Conservation (phyloP, 2,113 vertebrate genomes). For the Conger conger region DNA sequence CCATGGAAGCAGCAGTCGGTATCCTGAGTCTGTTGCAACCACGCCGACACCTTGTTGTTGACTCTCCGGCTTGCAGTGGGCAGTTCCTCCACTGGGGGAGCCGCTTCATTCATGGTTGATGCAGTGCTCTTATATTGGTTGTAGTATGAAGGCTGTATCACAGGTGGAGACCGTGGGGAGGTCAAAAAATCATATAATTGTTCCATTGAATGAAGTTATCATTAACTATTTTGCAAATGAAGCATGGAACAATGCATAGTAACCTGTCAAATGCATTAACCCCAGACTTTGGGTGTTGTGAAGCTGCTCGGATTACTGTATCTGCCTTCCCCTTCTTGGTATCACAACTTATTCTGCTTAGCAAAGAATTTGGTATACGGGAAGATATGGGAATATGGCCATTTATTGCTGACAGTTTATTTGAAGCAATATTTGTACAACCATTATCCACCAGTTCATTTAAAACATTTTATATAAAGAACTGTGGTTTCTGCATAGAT, state of each 20-base stretch:
- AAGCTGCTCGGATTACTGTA: neutral
- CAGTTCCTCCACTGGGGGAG: conserved; percentile 17
- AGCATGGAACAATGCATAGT: neutral
- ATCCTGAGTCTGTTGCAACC: conserved; percentile 75
- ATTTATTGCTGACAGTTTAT: too few relatives aligned
- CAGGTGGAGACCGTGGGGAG: neutral
- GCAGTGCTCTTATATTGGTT: conserved; percentile 23
- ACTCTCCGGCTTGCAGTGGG: conserved; percentile 30
- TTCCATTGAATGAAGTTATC: neutral
- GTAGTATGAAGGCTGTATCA: conserved; percentile 4
- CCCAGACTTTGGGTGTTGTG: neutral
- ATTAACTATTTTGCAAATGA: too few relatives aligned
- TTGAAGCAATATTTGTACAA: too few relatives aligned
- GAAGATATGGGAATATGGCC: too few relatives aligned
- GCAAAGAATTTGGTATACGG: too few relatives aligned
- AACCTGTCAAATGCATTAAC: neutral
- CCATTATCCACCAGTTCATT: neutral
- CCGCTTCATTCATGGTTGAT: conserved; percentile 20
- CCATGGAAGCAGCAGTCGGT: conserved; percentile 80
- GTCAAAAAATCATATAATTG: neutral
- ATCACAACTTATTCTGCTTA: neutral
- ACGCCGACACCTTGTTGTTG: conserved; percentile 65
- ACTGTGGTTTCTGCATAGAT: too few relatives aligned
- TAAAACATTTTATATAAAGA: too few relatives aligned
- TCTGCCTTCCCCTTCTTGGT: neutral